Evolutionary conservation across 2,113 vertebrate species (phyloP).

Genomic region (Vicugna pacos): DNA sequence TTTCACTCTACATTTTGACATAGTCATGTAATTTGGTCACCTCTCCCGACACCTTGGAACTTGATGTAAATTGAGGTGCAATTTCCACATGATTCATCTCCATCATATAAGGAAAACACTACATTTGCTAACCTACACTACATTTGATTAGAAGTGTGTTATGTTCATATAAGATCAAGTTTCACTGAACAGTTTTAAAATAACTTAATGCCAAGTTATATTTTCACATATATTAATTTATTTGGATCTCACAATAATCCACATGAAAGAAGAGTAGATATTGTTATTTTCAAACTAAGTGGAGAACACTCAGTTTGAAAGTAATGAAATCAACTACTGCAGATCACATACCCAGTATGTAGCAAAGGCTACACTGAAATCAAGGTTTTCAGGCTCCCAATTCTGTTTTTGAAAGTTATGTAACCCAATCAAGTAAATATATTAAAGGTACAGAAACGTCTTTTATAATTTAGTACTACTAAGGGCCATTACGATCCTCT

Average conservation of each 20-base stretch:
- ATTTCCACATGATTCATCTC: neutral
- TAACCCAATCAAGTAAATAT: neutral
- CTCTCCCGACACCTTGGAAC: neutral
- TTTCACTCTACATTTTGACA: neutral
- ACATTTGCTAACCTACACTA: neutral
- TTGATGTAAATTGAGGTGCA: neutral
- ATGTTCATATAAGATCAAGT: neutral
- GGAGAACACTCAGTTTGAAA: neutral
- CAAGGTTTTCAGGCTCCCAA: neutral
- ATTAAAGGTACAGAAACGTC: neutral
- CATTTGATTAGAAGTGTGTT: neutral
- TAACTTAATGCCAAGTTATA: neutral
- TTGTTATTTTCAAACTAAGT: neutral
- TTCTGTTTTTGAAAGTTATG: neutral
- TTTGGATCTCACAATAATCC: neutral
- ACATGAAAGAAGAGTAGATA: neutral
- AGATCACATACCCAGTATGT: neutral
- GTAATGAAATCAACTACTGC: neutral
- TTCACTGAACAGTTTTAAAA: conserved; percentile 16
- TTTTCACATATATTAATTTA: neutral
- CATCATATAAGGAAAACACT: neutral
- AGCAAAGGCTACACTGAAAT: neutral
- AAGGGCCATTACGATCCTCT: neutral
- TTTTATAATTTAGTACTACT: neutral
- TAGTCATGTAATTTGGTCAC: neutral